Percentiles rank a stretch among this genome's conserved stretches.
Conservation (phyloP, 2,113 vertebrate species). For the Lamprotornis superbus region DNA sequence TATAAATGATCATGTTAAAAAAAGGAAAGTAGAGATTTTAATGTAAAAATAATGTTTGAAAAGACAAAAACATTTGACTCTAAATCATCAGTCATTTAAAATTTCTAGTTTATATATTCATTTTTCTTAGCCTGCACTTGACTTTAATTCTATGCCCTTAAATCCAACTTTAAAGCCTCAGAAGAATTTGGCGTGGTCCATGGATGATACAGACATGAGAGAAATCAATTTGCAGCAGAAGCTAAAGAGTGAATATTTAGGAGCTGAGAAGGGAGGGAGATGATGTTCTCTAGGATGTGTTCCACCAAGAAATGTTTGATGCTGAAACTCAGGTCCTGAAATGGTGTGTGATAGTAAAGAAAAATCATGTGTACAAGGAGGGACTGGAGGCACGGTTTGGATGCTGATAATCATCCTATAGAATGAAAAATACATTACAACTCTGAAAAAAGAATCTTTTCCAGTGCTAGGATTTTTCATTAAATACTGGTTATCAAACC, state of each 20-base stretch:
- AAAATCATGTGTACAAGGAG: not conserved
- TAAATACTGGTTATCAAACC: not conserved
- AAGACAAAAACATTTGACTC: not conserved
- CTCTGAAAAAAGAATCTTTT: not conserved
- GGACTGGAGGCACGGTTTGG: not conserved
- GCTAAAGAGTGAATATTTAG: not conserved
- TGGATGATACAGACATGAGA: slow-evolving; percentile 12
- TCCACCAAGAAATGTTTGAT: slow-evolving; percentile 2
- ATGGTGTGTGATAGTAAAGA: not conserved
- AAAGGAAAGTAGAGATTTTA: not conserved
- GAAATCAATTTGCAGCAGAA: slow-evolving; percentile 35
- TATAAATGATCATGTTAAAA: not conserved
- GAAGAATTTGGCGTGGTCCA: slow-evolving; percentile 32
- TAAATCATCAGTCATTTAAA: not conserved
- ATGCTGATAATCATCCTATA: not conserved
- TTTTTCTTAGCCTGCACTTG: not conserved
- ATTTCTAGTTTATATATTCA: not conserved
- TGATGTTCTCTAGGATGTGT: not conserved
- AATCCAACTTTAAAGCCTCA: slow-evolving; percentile 23
- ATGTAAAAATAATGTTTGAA: not conserved
- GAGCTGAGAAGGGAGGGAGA: not conserved
- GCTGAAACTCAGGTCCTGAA: not conserved
- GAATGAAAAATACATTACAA: not conserved
- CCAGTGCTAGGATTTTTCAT: not conserved
- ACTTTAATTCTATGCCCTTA: slow-evolving; percentile 1